Conservation (phyloP, 2,797 vertebrate genomes). For the Propithecus deckenii region DNA sequence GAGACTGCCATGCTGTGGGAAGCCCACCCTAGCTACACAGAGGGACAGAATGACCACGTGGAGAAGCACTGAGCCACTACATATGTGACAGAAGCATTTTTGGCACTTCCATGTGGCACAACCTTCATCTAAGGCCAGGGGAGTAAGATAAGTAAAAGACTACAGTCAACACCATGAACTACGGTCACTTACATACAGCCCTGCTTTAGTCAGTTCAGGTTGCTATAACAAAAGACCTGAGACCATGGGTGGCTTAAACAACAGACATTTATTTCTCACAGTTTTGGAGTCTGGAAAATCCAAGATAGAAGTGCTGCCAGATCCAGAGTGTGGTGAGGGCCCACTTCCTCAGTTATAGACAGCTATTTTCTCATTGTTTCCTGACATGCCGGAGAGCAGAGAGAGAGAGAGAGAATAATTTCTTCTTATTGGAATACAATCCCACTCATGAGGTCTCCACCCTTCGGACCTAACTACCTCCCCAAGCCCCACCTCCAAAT, state of each 20-base stretch:
- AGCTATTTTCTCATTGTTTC: not conserved
- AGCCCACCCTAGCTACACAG: not conserved
- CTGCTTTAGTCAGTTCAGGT: not conserved
- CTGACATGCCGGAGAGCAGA: not conserved
- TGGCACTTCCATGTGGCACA: not conserved
- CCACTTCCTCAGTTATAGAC: not conserved
- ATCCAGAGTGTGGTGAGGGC: not conserved
- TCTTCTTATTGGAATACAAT: not conserved
- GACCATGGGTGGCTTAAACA: not conserved
- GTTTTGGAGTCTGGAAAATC: not conserved
- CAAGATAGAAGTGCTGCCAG: not conserved
- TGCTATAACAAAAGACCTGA: not conserved
- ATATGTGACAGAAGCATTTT: not conserved
- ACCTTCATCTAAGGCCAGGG: not conserved
- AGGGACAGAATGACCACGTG: not conserved
- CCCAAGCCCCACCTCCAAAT: not conserved
- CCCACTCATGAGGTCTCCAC: not conserved
- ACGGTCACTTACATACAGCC: fast-evolving
- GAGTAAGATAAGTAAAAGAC: not conserved
- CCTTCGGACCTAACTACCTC: not conserved
- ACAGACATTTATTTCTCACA: not conserved
- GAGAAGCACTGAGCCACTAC: not conserved
- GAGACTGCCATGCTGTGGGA: not conserved
- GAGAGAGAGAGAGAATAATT: not conserved
- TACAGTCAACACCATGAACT: not conserved